A percentile compares a stretch with the other conserved stretches of the same genome.
phyloP scores from a whole-genome alignment of 2,797 vertebrate genomes.

The Parauchenoglanis ngamensis region DNA sequence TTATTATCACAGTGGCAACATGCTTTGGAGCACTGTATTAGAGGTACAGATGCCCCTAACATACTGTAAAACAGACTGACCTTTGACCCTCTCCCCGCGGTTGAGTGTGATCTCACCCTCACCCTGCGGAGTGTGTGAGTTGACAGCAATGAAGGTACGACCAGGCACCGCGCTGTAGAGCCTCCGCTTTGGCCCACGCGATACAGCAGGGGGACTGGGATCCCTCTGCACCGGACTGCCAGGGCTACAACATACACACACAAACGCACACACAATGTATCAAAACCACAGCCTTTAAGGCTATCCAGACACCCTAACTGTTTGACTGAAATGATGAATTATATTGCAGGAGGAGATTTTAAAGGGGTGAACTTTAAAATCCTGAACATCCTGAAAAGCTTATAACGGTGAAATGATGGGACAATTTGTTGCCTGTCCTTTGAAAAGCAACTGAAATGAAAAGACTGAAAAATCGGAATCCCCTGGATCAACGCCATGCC shows the following conservation, averaged over 20 bases:
- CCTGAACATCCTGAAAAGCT: background rate
- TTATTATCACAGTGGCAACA: background rate
- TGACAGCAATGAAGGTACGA: conserved; percentile 92
- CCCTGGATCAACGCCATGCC: background rate
- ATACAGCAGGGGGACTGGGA: conserved; percentile 75
- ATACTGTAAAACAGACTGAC: conserved; percentile 68
- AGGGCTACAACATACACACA: conserved; percentile 78
- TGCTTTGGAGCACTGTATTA: conserved; percentile 18
- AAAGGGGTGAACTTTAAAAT: background rate
- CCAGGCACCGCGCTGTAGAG: conserved; percentile 95
- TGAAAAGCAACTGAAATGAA: background rate
- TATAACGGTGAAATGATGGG: background rate
- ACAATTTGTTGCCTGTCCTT: background rate
- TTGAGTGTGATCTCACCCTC: conserved; percentile 79
- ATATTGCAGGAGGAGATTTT: background rate
- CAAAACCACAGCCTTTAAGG: background rate
- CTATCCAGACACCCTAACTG: background rate
- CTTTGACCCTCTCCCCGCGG: conserved; percentile 93
- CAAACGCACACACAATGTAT: conserved; percentile 12
- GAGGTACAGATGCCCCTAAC: conserved; percentile 1
- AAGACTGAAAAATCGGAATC: background rate
- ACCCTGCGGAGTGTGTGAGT: conserved; percentile 90
- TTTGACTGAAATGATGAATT: background rate
- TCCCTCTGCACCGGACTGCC: conserved; percentile 74
- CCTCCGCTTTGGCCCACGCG: conserved; percentile 89